Evolutionary conservation across 64 coral and sea anemone species (phyloP).

Genomic region (Stichodactyla mertensii): DNA sequence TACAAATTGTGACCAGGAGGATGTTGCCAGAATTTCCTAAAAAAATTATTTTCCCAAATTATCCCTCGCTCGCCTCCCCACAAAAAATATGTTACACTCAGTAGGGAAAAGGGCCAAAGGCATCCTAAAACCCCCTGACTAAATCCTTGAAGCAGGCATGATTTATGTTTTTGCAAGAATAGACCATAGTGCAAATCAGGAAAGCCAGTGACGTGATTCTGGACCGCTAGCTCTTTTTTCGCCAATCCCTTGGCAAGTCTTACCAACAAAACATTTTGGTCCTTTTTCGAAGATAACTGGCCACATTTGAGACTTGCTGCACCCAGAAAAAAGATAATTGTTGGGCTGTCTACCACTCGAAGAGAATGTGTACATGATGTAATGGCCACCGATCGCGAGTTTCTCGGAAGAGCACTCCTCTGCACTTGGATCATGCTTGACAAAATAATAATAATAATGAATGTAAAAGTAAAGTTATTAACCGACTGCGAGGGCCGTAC

Average conservation of each 20-base stretch:
- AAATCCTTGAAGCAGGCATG: too few relatives aligned
- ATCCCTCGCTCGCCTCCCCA: too few relatives aligned
- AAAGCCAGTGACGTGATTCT: too few relatives aligned
- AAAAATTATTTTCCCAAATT: too few relatives aligned
- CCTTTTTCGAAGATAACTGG: constrained; percentile 48
- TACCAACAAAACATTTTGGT: constrained; percentile 77
- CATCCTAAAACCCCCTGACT: too few relatives aligned
- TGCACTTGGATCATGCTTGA: constrained; percentile 67
- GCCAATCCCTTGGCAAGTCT: not conserved
- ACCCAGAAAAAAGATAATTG: constrained; percentile 68
- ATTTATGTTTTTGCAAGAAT: too few relatives aligned
- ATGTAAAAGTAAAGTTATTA: not conserved
- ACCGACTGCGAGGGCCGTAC: not conserved
- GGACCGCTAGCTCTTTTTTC: not conserved
- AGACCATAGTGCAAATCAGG: too few relatives aligned
- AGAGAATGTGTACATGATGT: constrained; percentile 72
- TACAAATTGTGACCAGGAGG: too few relatives aligned
- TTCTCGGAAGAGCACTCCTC: constrained; percentile 33
- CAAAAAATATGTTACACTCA: too few relatives aligned
- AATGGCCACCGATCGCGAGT: constrained; percentile 54
- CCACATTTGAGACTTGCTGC: constrained; percentile 58
- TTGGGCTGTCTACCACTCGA: constrained; percentile 57
- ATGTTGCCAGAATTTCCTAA: too few relatives aligned
- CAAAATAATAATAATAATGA: not conserved
- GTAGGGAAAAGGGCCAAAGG: too few relatives aligned